Evolutionary conservation across 2,113 vertebrate genomes (phyloP), one percentile per base, ranked within the genome.

Genomic region (Morone saxatilis): DNA sequence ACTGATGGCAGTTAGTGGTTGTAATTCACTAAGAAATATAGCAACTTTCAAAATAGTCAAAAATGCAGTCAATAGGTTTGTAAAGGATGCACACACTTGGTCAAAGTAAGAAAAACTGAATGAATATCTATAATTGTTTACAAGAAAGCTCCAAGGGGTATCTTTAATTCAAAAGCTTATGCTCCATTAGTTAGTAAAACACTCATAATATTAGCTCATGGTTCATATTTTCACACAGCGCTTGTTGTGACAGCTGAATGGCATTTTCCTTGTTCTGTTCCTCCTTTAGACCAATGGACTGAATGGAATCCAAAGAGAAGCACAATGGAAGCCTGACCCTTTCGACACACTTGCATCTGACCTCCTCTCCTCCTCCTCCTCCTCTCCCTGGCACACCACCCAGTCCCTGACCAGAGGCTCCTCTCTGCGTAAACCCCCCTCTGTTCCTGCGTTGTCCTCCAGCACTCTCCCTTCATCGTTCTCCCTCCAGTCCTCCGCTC

Each of bases 321-420:
- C 95, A 91, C 95, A 96, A 84, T 94, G 95, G 88, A 96, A 95
- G 91, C 96, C 85, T 45, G 94, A 96, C 94, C 96, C 96, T 88
- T 96, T 97, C 71, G 93, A 96, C 91, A 93, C 95, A 36, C 91
- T 98, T 79, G 88, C 96, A 57, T 92, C 96, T 72, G 94, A 95
- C 92, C 94, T 96, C 88, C 93, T 96, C 89, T 73, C 90, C 68
- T 85, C 91, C 0, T 85, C 91, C 0, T 88, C 92, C 68, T 87
- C 91, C 0, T 81, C 90, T 71, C 93, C 92, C 80, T 93, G 92
- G 93, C 75, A 95, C 75, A 95, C 95, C 92, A 94, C 90, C 47
- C 95, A 93, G 72, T 95, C 95, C 92, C 94, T 97, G 92, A 96
- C 90, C 83, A 0, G 95, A 84, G 93, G 89, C 72, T 87, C 88